Evolutionary conservation across 2,113 vertebrate species (phyloP), one percentile per base, ranked within the genome.

Genomic region (Plecturocebus donacophilus): DNA sequence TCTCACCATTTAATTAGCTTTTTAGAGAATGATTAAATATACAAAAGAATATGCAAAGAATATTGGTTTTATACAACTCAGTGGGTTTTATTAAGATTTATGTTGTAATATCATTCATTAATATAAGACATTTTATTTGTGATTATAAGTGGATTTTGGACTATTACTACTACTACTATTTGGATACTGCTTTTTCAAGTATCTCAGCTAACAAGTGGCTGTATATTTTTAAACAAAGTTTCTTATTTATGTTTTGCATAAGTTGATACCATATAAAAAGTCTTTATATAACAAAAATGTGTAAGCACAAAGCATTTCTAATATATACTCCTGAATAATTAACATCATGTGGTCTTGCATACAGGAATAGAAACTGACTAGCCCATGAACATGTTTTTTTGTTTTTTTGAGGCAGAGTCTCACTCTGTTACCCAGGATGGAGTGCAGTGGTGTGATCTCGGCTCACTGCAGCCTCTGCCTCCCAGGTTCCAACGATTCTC

Each of bases 151-250:
- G 25, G 35, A 92, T 92, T 87, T 77, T 88, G 2, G 77, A 52
- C 40, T 94, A 32, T 21, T 35, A 0, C 56, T 35, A n/a, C 25
- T 52, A 5, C 10, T 71, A 54, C 45, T 75, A 13, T 79, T 49
- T 79, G 17, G 17, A 35, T 81, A 10, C 5, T 49, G 10, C 35
- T 68, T 73, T 89, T 87, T 45, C 21, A 0, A 84, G 11, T 90
- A 86, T 80, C 40, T 8, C 27, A 80, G 6, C 61, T 87, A 47
- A 81, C 45, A 84, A 42, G 7, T 75, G 14, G 49, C 86, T 64
- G 14, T 86, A 11, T 94, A 68, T 84, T 89, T 97, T 90, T 91
- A 84, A 97, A 76, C 12, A 92, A 66, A 49, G 40, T 91, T 95
- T n/a, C 23, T 91, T 32, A 52, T 38, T 75, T 9, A 35, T 42